phyloP scores from a whole-genome alignment of 2,113 vertebrate species.

The Monopterus albus region DNA sequence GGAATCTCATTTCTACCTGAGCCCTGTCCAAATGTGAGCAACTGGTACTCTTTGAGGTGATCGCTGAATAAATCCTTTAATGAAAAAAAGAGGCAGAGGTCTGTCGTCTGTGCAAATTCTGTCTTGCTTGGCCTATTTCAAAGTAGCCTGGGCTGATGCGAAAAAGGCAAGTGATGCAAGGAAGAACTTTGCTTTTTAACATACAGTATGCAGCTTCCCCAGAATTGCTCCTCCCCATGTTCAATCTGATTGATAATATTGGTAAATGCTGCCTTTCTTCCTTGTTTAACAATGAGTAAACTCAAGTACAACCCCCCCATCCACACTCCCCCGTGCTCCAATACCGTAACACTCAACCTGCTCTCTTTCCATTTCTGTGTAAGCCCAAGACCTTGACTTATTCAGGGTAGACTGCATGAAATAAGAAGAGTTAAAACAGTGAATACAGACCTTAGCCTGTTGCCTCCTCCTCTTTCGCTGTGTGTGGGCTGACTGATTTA shows the following conservation, averaged over 20 bases:
- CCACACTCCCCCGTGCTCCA: slow-evolving; percentile 12
- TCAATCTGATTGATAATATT: slow-evolving; percentile 53
- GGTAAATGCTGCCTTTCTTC: slow-evolving; percentile 32
- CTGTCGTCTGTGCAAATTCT: no score
- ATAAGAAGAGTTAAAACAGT: slow-evolving; percentile 54
- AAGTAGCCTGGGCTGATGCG: not conserved
- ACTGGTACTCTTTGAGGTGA: slow-evolving; percentile 8
- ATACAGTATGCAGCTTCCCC: not conserved
- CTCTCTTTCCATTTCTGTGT: slow-evolving; percentile 35
- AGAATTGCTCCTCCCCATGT: slow-evolving; percentile 10
- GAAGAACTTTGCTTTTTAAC: not conserved
- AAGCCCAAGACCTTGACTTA: slow-evolving; percentile 61
- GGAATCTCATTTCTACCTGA: slow-evolving; percentile 30
- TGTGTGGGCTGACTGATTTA: slow-evolving; percentile 37
- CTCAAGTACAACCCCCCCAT: slow-evolving; percentile 36
- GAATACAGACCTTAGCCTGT: slow-evolving; percentile 31
- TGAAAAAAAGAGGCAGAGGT: slow-evolving; percentile 7
- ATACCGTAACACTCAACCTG: slow-evolving; percentile 34
- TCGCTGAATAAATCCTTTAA: slow-evolving; percentile 7
- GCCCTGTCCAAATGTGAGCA: slow-evolving; percentile 24
- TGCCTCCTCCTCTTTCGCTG: slow-evolving; percentile 18
- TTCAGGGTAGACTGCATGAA: slow-evolving; percentile 44
- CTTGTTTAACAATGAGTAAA: slow-evolving; percentile 69
- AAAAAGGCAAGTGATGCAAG: not conserved
- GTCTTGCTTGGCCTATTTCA: not conserved